phyloP scores from a whole-genome alignment of 1,140 invertebrate genomes.

The Eriocheir sinensis region DNA sequence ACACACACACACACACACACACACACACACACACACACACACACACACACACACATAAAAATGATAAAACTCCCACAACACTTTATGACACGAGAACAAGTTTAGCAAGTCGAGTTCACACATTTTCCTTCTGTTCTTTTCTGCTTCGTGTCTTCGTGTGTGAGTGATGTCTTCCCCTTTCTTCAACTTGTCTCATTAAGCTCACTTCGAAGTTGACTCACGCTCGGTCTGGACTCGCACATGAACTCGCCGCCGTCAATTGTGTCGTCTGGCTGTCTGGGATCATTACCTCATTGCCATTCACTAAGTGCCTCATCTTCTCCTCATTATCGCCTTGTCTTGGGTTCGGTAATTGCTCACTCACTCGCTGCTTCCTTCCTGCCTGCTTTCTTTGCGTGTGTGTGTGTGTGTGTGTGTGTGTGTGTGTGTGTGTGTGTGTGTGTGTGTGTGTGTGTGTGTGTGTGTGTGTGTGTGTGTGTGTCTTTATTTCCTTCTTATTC shows the following conservation, averaged over 20 bases:
- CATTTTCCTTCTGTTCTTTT: too few relatives aligned
- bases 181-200: background rate
- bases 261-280: background rate
- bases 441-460: too few relatives aligned
- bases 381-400: too few relatives aligned
- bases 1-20: background rate
- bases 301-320: background rate
- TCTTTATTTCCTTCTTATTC: too few relatives aligned
- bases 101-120: too few relatives aligned
- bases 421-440: too few relatives aligned
- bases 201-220: background rate
- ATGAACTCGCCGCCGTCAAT: too few relatives aligned
- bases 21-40: background rate
- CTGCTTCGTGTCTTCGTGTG: background rate
- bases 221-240: too few relatives aligned
- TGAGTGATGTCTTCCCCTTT: background rate
- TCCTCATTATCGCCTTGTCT: background rate
- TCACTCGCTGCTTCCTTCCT: too few relatives aligned
- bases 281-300: background rate
- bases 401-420: too few relatives aligned
- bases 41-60: background rate
- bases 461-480: too few relatives aligned
- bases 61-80: too few relatives aligned
- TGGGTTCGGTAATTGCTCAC: background rate
- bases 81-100: background rate